Conservation (phyloP, 2,888 invertebrate genomes). For the Protophormia terraenovae region DNA sequence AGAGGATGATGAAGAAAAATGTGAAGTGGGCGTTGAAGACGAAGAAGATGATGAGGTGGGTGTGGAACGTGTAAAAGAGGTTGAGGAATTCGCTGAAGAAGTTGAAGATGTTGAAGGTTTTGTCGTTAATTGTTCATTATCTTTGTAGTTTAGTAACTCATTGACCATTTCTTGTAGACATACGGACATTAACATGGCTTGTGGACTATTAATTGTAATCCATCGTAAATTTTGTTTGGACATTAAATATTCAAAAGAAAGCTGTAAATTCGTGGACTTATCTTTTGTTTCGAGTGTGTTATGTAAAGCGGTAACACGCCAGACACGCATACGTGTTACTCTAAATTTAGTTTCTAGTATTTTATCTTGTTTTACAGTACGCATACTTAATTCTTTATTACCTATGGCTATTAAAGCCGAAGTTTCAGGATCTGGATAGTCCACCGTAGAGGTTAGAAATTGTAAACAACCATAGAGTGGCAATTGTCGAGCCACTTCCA, state of each 20-base stretch:
- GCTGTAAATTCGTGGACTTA: slow-evolving; percentile 83
- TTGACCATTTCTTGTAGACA: slow-evolving; percentile 98
- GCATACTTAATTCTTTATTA: slow-evolving; percentile 91
- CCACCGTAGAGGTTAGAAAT: slow-evolving; percentile 88
- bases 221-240: slow-evolving; percentile 95
- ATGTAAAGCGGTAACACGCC: slow-evolving; percentile 95
- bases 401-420: slow-evolving; percentile 91
- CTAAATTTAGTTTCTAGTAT: slow-evolving; percentile 93
- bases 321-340: slow-evolving; percentile 97
- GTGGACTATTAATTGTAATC: slow-evolving; percentile 95
- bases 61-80: slow-evolving; percentile 65
- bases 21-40: slow-evolving; percentile 72
- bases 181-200: slow-evolving; percentile 97
- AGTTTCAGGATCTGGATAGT: slow-evolving; percentile 87
- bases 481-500: slow-evolving; percentile 91
- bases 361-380: slow-evolving; percentile 84
- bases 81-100: slow-evolving; percentile 53
- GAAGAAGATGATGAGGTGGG: slow-evolving; percentile 71
- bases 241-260: slow-evolving; percentile 97
- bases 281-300: slow-evolving; percentile 75
- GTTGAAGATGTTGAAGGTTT: background rate
- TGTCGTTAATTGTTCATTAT: slow-evolving; percentile 45
- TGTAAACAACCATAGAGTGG: slow-evolving; percentile 95
- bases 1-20: slow-evolving; percentile 64
- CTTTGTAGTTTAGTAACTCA: slow-evolving; percentile 84